phyloP scores from a whole-genome alignment of 2,113 vertebrate genomes.

The Leptobrachium ailaonicum region DNA sequence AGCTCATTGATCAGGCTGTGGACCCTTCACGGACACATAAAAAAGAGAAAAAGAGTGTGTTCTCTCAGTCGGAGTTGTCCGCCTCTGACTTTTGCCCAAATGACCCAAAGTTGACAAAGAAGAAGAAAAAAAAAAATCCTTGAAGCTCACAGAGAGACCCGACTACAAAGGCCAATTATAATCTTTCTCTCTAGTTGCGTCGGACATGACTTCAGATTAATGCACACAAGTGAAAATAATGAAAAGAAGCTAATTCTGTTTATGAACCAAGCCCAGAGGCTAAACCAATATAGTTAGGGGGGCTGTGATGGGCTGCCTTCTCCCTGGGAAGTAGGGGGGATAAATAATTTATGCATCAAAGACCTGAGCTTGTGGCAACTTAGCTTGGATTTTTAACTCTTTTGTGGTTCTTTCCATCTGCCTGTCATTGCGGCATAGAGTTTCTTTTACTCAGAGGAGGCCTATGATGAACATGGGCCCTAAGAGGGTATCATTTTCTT shows the following conservation, averaged over 20 bases:
- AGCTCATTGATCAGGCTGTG: background rate
- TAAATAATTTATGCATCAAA: constrained; percentile 50
- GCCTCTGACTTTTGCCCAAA: constrained; percentile 24
- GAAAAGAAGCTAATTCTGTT: constrained; percentile 52
- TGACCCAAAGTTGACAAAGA: constrained; percentile 33
- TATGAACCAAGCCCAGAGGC: constrained; percentile 50
- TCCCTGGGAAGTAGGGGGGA: constrained; percentile 45
- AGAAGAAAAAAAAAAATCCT: constrained; percentile 36
- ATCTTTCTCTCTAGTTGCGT: constrained; percentile 47
- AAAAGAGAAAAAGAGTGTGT: constrained; percentile 2
- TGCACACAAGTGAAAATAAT: constrained; percentile 49
- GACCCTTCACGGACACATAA: background rate
- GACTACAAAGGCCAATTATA: constrained; percentile 50
- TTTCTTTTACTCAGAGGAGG: too few species aligned
- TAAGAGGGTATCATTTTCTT: too few species aligned
- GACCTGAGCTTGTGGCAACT: constrained; percentile 50
- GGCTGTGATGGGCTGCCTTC: constrained; percentile 46
- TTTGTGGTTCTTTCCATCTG: background rate
- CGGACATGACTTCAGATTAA: constrained; percentile 49
- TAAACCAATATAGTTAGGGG: constrained; percentile 51
- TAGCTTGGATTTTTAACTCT: constrained; percentile 36
- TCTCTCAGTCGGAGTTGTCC: background rate
- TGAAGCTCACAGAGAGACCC: constrained; percentile 40
- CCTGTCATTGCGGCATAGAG: too few species aligned
- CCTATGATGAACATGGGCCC: too few species aligned